Conservation (phyloP, 2,113 vertebrate species). For the Grantiella picta region DNA sequence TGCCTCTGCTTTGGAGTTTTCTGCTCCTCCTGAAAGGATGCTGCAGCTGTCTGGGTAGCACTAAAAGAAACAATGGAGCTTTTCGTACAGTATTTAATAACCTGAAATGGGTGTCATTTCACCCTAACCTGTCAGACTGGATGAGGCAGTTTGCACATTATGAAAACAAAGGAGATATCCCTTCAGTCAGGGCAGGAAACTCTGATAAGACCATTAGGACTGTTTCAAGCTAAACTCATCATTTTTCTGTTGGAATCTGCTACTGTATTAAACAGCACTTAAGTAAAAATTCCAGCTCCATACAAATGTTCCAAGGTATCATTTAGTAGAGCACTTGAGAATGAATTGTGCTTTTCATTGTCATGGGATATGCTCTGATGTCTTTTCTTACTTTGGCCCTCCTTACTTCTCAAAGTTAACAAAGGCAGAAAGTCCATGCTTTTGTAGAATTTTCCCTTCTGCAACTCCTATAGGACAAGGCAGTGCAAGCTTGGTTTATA, state of each 20-base stretch:
- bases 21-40: not conserved
- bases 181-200: not conserved
- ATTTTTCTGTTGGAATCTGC: not conserved
- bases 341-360: slow-evolving; percentile 7
- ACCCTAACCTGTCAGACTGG: not conserved
- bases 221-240: not conserved
- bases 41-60: not conserved
- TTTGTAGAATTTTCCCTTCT: not conserved
- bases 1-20: not conserved
- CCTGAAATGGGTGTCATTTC: slow-evolving; percentile 22
- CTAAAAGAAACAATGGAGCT: not conserved
- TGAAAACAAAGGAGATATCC: not conserved
- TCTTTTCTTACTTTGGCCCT: not conserved
- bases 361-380: not conserved
- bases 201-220: slow-evolving; percentile 9
- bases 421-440: not conserved
- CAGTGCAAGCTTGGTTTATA: not conserved
- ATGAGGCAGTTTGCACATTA: slow-evolving; percentile 15
- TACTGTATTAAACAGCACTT: not conserved
- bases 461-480: not conserved
- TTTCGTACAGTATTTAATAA: not conserved
- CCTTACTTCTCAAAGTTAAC: not conserved
- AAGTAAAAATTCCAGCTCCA: slow-evolving; percentile 6
- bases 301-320: not conserved
- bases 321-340: not conserved